phyloP scores from a whole-genome alignment of 2,797 vertebrate species.

The Tarsius wallacei region DNA sequence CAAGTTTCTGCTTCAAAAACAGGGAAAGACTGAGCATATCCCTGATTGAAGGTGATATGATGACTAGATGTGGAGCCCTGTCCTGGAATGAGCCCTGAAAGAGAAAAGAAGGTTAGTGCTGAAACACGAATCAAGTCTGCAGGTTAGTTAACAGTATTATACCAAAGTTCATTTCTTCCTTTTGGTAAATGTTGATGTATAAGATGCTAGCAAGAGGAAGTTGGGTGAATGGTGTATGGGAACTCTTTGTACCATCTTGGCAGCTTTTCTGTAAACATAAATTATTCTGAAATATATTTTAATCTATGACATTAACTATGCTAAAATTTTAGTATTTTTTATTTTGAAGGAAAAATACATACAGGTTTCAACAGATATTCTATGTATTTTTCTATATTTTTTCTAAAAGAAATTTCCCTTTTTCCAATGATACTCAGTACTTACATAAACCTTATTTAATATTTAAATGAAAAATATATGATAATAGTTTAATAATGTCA shows the following conservation, averaged over 20 bases:
- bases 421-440: not conserved
- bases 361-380: not conserved
- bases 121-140: not conserved
- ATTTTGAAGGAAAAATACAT: constrained; percentile 11
- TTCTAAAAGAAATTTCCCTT: not conserved
- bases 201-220: constrained; percentile 2
- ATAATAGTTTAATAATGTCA: constrained; percentile 62
- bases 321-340: constrained; percentile 20
- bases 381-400: not conserved
- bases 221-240: not conserved
- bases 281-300: constrained; percentile 55
- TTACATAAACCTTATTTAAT: constrained; percentile 59
- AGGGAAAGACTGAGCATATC: not conserved
- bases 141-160: not conserved
- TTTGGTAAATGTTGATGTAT: not conserved
- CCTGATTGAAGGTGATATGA: not conserved
- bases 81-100: constrained; percentile 24
- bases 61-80: not conserved
- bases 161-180: not conserved
- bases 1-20: not conserved
- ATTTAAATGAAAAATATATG: constrained; percentile 59
- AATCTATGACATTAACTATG: not conserved
- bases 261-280: constrained; percentile 25
- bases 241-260: not conserved
- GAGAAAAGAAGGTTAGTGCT: not conserved